Evolutionary conservation across 2,888 invertebrate species (phyloP), one percentile per base, ranked within the genome.

Genomic region (Anodontia alba): DNA sequence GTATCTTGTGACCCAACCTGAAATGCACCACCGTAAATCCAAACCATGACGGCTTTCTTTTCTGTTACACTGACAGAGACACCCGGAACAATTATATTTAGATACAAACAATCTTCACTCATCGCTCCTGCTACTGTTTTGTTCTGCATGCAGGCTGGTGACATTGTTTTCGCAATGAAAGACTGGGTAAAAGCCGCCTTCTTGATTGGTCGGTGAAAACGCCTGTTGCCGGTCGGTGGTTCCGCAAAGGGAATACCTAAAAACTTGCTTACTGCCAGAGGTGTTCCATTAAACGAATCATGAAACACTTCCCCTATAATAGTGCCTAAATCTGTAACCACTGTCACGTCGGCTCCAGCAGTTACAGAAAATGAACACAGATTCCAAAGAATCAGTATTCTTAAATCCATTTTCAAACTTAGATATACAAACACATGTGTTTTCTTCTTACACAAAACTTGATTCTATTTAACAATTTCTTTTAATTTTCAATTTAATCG

Each of bases 201-300:
- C 36, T 66, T 71, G 8, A 74, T 62, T 12, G 81, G 81, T 23
- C 76, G 76, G 1, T 68, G 20, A 66, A 81, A 81, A 29, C 81
- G 54, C 20, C 66, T 23, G 15, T 43, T 10, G 7, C 73, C 76
- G 0, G 20, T 54, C 1, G 80, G 36, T 15, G 77, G 38, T 74
- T 81, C 74, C 0, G 81, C 81, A 43, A 43, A 81, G 0, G 81
- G 77, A 17, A 81, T 74, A 7, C 81, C 81, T 1, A 77, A 31
- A 57, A 77, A 81, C 8, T 0, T 33, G 3, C 38, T 46, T 0
- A 70, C 29, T 15, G 0, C 29, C 36, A 68, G 57, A 2, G 29
- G 43, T 7, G 68, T 36, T n/a, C 29, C 46, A 23, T 26, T 51
- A 46, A 73, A 71, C 0, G 66, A 33, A 23, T 26, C 15, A 1